Percentiles rank a stretch among this genome's conserved stretches.
phyloP scores from a whole-genome alignment of 2,797 vertebrate species.

The Dermochelys coriacea region DNA sequence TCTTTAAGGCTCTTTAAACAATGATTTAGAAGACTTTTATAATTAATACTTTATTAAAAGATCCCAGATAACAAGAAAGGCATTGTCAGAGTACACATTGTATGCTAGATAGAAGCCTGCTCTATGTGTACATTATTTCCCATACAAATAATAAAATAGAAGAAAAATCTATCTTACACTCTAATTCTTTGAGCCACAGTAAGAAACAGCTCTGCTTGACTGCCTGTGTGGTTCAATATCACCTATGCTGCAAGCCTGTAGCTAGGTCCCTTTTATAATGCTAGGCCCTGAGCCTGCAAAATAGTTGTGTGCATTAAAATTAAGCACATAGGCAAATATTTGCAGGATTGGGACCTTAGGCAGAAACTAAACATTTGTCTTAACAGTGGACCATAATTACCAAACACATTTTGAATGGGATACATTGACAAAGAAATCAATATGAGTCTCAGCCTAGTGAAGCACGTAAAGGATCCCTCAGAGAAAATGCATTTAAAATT shows the following conservation, averaged over 20 bases:
- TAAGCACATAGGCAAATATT: background rate
- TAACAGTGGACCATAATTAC: background rate
- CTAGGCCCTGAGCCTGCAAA: background rate
- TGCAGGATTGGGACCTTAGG: background rate
- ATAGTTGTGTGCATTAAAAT: background rate
- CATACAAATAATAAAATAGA: constrained; percentile 12
- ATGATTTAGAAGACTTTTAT: constrained; percentile 62
- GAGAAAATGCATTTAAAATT: background rate
- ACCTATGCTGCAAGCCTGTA: rapidly evolving
- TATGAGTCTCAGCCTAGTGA: background rate
- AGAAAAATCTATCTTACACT: constrained; percentile 35
- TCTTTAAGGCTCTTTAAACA: constrained; percentile 65
- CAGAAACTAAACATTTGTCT: background rate
- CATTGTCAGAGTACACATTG: background rate
- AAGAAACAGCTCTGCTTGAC: background rate
- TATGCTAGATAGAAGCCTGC: rapidly evolving
- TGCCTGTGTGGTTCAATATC: background rate
- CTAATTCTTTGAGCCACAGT: rapidly evolving
- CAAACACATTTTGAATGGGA: background rate
- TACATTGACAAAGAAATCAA: background rate
- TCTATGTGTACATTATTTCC: constrained; percentile 45
- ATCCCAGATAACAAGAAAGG: constrained; percentile 59
- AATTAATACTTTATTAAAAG: constrained; percentile 77
- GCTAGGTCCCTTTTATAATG: background rate
- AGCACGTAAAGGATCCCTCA: background rate